phyloP scores from a whole-genome alignment of 2,113 vertebrate genomes.

The Anarhynchus alexandrinus region DNA sequence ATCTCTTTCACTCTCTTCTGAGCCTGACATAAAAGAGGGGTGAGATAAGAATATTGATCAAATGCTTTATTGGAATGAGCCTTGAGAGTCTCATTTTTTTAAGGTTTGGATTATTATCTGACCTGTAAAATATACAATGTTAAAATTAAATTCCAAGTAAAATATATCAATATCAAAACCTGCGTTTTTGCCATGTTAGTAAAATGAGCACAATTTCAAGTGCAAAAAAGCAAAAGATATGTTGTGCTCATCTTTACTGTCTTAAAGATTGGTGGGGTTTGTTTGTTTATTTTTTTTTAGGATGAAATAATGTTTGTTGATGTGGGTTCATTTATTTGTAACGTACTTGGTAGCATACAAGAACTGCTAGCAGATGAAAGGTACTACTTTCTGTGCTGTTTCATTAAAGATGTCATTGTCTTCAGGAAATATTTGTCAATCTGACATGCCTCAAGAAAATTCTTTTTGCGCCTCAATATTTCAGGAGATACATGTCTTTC shows the following conservation, averaged over 20 bases:
- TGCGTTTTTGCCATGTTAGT: background rate
- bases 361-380: background rate
- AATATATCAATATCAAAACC: background rate
- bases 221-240: background rate
- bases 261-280: background rate
- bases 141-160: background rate
- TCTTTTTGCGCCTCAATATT: background rate
- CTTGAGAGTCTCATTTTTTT: background rate
- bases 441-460: background rate
- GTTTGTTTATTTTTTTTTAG: background rate
- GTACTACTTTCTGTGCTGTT: background rate
- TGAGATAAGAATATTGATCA: background rate
- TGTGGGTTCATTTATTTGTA: background rate
- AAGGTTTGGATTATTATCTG: background rate
- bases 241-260: background rate
- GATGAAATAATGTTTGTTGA: background rate
- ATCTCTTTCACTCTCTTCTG: background rate
- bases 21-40: background rate
- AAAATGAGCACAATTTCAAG: background rate
- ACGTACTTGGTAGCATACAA: background rate
- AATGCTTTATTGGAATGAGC: background rate
- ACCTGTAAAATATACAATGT: background rate
- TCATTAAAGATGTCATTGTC: background rate
- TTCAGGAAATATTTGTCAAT: background rate
- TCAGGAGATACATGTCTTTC: background rate